Percentiles rank a stretch among this genome's conserved stretches.
phyloP scores from a whole-genome alignment of 2,797 vertebrate species.

The Borostomias antarcticus region DNA sequence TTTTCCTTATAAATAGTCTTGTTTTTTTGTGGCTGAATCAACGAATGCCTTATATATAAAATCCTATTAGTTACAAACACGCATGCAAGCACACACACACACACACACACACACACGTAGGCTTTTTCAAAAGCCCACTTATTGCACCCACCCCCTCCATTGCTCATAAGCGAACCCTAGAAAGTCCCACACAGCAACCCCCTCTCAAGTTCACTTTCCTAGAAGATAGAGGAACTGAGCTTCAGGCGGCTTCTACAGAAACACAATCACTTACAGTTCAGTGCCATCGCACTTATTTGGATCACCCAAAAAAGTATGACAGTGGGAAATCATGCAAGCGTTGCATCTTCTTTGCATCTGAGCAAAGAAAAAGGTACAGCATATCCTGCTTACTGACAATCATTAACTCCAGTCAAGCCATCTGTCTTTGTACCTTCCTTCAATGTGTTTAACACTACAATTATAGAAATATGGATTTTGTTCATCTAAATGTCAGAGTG shows the following conservation, averaged over 20 bases:
- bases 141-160: background rate
- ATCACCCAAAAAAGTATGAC: no score
- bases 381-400: background rate
- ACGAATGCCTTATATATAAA: background rate
- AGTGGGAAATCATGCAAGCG: no score
- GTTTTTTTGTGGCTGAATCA: background rate
- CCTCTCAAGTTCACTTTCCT: constrained; percentile 37
- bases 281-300: background rate
- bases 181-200: constrained; percentile 15
- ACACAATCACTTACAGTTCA: constrained; percentile 17
- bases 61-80: background rate
- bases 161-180: constrained; percentile 26
- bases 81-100: constrained; percentile 8
- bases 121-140: background rate
- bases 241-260: constrained; percentile 36
- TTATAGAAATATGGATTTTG: no score
- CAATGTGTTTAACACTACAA: no score
- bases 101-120: background rate
- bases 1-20: constrained; percentile 52
- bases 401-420: background rate
- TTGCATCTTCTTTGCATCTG: no score
- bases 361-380: no score
- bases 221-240: constrained; percentile 49
- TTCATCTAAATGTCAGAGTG: no score
- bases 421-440: no score